These are phyloP conservation scores for Drosophila gaucha DNA, from an alignment of 2,888 invertebrate genomes.

Conservation along the genomic window DNA sequence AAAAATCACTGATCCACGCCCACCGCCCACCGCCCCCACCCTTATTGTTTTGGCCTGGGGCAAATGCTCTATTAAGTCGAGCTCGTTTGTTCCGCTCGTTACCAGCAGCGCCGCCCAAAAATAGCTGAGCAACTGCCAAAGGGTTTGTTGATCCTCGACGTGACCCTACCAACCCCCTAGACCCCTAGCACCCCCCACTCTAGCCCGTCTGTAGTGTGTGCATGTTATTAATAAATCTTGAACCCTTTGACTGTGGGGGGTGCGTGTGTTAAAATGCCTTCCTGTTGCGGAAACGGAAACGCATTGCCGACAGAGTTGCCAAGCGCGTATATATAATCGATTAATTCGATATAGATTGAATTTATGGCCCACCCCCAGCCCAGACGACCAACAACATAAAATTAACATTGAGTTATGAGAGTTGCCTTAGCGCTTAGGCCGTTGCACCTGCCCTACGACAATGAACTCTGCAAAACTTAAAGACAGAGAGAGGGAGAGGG, in stretches of 20 bases:
- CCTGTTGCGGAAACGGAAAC: constrained; percentile 83
- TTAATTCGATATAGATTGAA: constrained; percentile 85
- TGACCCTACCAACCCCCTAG: not conserved
- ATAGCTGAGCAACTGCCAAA: constrained; percentile 3
- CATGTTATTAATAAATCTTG: constrained; percentile 83
- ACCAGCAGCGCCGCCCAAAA: constrained; percentile 60
- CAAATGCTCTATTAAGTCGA: constrained; percentile 30
- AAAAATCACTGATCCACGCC: constrained; percentile 79
- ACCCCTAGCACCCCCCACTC: too few relatives aligned
- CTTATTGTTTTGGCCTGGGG: not conserved
- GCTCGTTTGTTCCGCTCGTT: constrained; percentile 77
- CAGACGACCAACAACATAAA: not conserved
- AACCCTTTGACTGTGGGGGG: constrained; percentile 73
- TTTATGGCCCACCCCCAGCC: constrained; percentile 69
- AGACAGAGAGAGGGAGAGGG: constrained; percentile 15
- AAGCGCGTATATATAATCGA: constrained; percentile 81
- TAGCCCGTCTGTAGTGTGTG: constrained; percentile 8
- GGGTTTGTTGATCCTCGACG: constrained; percentile 52
- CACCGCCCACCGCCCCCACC: constrained; percentile 26
- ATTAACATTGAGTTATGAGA: constrained; percentile 22
- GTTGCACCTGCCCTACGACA: constrained; percentile 74
- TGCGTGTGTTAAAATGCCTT: constrained; percentile 62
- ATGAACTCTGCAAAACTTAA: constrained; percentile 61
- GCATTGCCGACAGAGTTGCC: constrained; percentile 82
- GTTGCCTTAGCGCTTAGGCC: constrained; percentile 51